Evolutionary conservation across 2,113 vertebrate genomes (phyloP).

Genomic region (Acinonyx jubatus): DNA sequence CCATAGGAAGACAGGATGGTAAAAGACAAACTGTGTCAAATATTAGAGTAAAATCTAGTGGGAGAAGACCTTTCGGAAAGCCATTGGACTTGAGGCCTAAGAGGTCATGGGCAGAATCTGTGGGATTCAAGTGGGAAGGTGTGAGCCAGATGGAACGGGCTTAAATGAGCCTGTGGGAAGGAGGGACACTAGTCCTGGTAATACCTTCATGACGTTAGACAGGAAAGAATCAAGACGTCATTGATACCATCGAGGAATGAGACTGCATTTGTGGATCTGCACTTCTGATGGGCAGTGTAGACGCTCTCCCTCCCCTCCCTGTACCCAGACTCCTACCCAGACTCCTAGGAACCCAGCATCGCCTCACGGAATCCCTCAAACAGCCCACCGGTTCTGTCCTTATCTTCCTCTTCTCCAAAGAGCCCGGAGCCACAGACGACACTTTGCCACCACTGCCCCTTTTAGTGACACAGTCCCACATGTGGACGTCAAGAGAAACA

Average conservation of each 20-base stretch:
- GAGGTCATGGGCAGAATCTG: not conserved
- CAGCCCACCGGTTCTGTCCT: not conserved
- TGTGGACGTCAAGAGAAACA: not conserved
- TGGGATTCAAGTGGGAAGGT: not conserved
- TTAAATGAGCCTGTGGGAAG: not conserved
- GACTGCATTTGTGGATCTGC: not conserved
- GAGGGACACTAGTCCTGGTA: not conserved
- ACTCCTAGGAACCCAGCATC: accelerated
- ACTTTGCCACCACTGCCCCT: not conserved
- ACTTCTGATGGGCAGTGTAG: not conserved
- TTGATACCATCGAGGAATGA: too few relatives aligned
- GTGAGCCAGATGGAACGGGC: not conserved
- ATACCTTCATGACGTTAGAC: not conserved
- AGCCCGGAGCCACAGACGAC: not conserved
- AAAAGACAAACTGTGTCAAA: not conserved
- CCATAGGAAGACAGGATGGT: not conserved
- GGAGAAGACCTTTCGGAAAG: not conserved
- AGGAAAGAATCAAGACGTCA: not conserved
- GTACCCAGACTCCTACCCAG: too few relatives aligned
- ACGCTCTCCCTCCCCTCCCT: not conserved
- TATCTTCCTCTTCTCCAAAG: not conserved
- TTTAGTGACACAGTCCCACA: not conserved
- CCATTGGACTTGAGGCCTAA: not conserved
- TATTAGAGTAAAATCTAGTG: not conserved
- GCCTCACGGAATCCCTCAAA: not conserved